Conservation (phyloP, 2,888 invertebrate species). For the Chalcis sispes region DNA sequence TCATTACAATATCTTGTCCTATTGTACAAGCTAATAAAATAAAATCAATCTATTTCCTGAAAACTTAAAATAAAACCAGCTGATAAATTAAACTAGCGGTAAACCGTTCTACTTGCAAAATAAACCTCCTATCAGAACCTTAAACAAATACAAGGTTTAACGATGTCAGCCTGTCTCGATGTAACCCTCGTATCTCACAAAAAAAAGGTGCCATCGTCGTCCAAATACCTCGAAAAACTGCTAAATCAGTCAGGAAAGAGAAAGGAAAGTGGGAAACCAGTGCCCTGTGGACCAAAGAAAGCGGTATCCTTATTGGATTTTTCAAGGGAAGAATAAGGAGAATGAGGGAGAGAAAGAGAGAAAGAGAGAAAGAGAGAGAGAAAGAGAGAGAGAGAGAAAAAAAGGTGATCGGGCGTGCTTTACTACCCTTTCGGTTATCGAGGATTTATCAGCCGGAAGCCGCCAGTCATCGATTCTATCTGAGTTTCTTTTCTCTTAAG, state of each 20-base stretch:
- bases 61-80: too few relatives aligned
- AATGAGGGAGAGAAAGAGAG: neutral
- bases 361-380: neutral
- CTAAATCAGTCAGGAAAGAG: slow-evolving; percentile 38
- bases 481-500: slow-evolving; percentile 40
- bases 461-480: slow-evolving; percentile 59
- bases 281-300: too few relatives aligned
- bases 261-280: neutral
- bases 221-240: slow-evolving; percentile 12
- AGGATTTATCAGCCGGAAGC: slow-evolving; percentile 52
- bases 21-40: too few relatives aligned
- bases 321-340: too few relatives aligned
- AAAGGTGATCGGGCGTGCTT: neutral
- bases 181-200: too few relatives aligned
- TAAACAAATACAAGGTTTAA: too few relatives aligned
- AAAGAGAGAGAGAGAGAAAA: neutral
- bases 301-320: slow-evolving; percentile 43
- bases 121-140: too few relatives aligned
- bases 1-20: too few relatives aligned
- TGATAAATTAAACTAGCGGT: too few relatives aligned
- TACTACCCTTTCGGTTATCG: slow-evolving; percentile 46
- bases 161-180: too few relatives aligned
- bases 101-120: too few relatives aligned
- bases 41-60: too few relatives aligned
- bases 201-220: neutral